phyloP scores from a whole-genome alignment of 2,113 vertebrate species.

The Tachuris rubrigastra region DNA sequence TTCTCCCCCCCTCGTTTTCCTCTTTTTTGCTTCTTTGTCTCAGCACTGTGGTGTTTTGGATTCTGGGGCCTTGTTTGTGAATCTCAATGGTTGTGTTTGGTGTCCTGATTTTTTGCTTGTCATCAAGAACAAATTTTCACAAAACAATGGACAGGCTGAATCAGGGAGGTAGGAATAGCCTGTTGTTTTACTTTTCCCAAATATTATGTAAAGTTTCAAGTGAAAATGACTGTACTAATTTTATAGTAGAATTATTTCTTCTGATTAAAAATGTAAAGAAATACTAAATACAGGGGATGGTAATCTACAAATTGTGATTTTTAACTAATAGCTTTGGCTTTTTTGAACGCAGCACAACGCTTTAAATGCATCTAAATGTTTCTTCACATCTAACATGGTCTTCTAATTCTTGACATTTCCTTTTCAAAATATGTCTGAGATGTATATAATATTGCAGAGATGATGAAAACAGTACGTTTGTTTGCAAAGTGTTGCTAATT shows the following conservation, averaged over 20 bases:
- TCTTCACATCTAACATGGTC: background rate
- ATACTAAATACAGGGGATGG: background rate
- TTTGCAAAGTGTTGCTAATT: background rate
- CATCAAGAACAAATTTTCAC: slow-evolving; percentile 58
- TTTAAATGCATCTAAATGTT: background rate
- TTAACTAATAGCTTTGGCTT: background rate
- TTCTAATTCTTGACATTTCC: background rate
- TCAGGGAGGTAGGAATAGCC: slow-evolving; percentile 74
- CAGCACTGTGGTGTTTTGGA: slow-evolving; percentile 72
- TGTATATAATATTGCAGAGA: background rate
- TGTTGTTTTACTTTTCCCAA: slow-evolving; percentile 28
- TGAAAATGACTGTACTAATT: background rate
- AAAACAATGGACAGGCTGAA: slow-evolving; percentile 76
- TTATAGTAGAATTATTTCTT: background rate
- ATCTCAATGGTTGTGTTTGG: slow-evolving; percentile 65
- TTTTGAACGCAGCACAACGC: background rate
- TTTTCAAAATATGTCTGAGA: background rate
- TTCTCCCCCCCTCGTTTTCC: background rate
- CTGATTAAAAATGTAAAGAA: background rate
- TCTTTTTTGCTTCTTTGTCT: slow-evolving; percentile 58
- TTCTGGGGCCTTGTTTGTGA: slow-evolving; percentile 70
- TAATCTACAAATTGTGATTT: background rate
- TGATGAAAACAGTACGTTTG: background rate
- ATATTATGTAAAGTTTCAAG: background rate
- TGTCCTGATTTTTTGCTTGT: slow-evolving; percentile 74